Base-by-base conservation (phyloP, 2,797 vertebrate species). In the Hydrophis major region DNA sequence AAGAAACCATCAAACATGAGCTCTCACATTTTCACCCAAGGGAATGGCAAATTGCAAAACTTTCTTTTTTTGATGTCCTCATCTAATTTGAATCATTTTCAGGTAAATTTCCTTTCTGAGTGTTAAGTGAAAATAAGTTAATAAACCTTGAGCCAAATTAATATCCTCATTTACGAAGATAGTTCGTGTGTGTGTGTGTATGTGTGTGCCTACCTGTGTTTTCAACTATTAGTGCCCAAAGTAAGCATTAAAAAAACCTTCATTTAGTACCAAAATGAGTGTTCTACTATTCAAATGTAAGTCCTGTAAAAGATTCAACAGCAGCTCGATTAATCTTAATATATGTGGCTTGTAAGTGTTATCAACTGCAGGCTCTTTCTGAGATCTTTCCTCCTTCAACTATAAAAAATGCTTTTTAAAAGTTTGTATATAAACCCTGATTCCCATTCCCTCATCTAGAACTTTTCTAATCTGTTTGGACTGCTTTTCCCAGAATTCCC, bases 71-170 rank as follows among this genome's bases (percentile, higher is more conserved):
- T 92, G 88, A 87, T 86, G 25, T 28, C 57, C n/a, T 47, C 86
- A 4, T 90, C 87, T 87, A 27, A 93, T 94, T 90, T 55, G n/a
- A 53, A 63, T 88, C 27, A 47, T 92, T 27, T 69, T 56, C 53
- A 11, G 56, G 88, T 61, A 66, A 86, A 92, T 88, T 66, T n/a
- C 3, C 16, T 53, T 92, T 66, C 50, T 53, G 3, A 66, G 53
- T 55, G 89, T 25, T 93, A 63, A 0, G 74, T 57, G 16, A 3
- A 91, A 56, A 27, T 89, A 37, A 27, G 89, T 61, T 37, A 87
- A 14, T 53, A 88, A 61, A 18, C 32, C 12, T 57, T 32, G 6
- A 90, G 63, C 69, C 63, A 88, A 10, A 89, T 74, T 89, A 50
- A 53, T 56, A 25, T 53, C 14, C 10, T 16, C n/a, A 20, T 66